Base-by-base conservation (phyloP, 1,140 invertebrate genomes). In the Drosophila nikananu region DNA sequence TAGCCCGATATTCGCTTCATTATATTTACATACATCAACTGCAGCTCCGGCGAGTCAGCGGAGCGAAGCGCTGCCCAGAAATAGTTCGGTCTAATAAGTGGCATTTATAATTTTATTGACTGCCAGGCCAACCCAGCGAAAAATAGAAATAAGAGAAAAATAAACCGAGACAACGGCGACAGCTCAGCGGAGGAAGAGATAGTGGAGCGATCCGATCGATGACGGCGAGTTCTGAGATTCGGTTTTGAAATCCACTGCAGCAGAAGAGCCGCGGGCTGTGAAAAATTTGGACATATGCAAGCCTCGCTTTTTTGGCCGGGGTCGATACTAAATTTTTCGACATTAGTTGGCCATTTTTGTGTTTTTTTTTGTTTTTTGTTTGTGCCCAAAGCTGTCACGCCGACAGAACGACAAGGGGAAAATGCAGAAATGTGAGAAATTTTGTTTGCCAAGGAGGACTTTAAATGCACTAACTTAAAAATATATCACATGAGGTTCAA, bases 21-120 rank as follows among this genome's bases (percentile, higher is more conserved):
- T 83, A 72, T 71, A 71, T 64, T 61, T 67, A 68, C 54, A 62
- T 55, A 70, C 41, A 80, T 65, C 51, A 74, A 55, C 77, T 61
- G 77, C 62, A 68, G 76, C 68, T 48, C 37, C 51, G 30, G 57
- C 66, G 42, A 61, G 25, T 42, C 63, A 77, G 55, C 67, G 35
- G 44, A 73, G 70, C 75, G 71, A 83, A 86, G 80, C 80, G 67
- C 66, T 76, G 60, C 70, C 60, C 58, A 63, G 19, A 35, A 89
- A 89, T 89, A 78, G 75, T 79, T 73, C 75, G 77, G 83, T 73
- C 66, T 90, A 87, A 87, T 87, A 77, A 87, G 84, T 70, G 77
- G 62, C 75, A 90, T 89, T 89, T 90, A 81, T 90, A 90, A 90
- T 84, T 79, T 89, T 81, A 90, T 90, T 90, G 78, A 86, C 86